Base-by-base conservation (phyloP, 2,888 invertebrate genomes). In the Ornithoptera priamus region DNA sequence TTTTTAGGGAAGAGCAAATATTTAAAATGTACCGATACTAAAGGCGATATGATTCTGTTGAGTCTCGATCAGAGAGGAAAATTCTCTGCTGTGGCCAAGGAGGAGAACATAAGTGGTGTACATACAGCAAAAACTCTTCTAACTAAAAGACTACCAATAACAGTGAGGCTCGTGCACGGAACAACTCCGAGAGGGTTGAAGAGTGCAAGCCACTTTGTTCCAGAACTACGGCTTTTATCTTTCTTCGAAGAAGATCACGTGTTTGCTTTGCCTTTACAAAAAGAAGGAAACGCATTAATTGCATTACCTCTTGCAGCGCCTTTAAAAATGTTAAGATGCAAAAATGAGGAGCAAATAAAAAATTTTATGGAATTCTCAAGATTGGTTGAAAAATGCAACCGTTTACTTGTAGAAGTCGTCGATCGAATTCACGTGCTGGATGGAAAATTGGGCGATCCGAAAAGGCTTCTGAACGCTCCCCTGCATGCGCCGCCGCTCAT, bases 91-190 rank as follows among this genome's bases (percentile, higher is more conserved):
- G 93, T 99, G 69, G 98, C 98, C 72, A 95, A 97, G 81, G 97
- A 97, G 86, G 97, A 97, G 81, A 98, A 97, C 89, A 98, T 99
- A 74, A 97, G 97, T 83, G 98, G 98, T 30, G 98, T 98, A 22
- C 98, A 99, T 87, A 97, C 97, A 74, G 97, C 98, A 20, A 95
- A 96, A 82, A 98, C 97, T 80, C 93, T 99, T 75, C 90, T 98
- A 69, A 95, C 96, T 75, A 99, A 98, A 88, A 94, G 98, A 75
- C 94, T 99, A 90, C 99, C 99, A 42, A 94, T 99, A 75, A 98
- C 98, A 75, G 98, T 99, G 20, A 94, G 98, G 80, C 93, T 98
- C 80, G 98, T 98, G 6, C 97, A 98, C 81, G 98, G 98, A 46
- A 96, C 96, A 66, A 95, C 97, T 57, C 98, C 98, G 0, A 93